Conservation (phyloP, 2,113 vertebrate genomes). For the Columbina picui region DNA sequence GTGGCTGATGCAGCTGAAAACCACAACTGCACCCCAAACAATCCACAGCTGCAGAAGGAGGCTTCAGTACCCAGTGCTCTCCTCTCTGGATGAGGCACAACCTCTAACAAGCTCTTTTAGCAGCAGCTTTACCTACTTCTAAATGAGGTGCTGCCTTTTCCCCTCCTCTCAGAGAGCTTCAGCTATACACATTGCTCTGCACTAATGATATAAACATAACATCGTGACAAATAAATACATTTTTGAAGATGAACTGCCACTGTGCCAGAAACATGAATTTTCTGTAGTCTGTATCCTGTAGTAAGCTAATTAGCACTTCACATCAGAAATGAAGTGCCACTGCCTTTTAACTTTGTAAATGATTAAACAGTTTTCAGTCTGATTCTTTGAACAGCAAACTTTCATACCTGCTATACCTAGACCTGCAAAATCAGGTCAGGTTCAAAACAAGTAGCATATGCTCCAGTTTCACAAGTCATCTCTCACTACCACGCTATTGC, state of each 20-base stretch:
- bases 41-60: not conserved
- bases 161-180: not conserved
- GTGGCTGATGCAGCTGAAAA: not conserved
- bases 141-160: not conserved
- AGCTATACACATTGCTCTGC: not conserved
- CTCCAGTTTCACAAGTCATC: not conserved
- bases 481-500: rapidly evolving
- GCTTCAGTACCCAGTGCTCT: not conserved
- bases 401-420: not conserved
- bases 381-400: not conserved
- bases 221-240: not conserved
- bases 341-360: conserved; percentile 3
- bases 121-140: not conserved
- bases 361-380: conserved; percentile 20
- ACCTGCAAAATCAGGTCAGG: conserved; percentile 39
- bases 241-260: not conserved
- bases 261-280: not conserved
- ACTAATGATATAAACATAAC: not conserved
- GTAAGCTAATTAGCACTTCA: conserved; percentile 47
- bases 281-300: not conserved
- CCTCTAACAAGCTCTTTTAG: not conserved
- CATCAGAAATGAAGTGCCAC: not conserved
- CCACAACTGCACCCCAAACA: not conserved
- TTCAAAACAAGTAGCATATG: not conserved
- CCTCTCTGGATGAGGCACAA: not conserved